These are phyloP conservation scores for Cepaea nemoralis DNA, from an alignment of 1,140 invertebrate species.

Conservation along the genomic window DNA sequence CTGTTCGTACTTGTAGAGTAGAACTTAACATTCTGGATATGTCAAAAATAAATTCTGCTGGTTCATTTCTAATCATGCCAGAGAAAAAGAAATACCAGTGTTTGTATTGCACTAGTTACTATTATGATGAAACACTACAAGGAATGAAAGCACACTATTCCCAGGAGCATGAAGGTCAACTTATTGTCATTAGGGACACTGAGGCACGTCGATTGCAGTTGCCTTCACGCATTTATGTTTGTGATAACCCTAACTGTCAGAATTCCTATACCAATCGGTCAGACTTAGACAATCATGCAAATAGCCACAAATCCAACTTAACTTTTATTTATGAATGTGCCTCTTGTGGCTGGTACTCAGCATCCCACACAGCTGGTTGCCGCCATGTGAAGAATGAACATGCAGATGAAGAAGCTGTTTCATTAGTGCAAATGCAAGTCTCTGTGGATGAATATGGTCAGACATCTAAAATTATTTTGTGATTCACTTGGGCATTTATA, in stretches of 20 bases:
- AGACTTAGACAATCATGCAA: constrained; percentile 22
- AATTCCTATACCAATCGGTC: not conserved
- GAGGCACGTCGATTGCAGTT: constrained; percentile 6
- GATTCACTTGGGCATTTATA: too few relatives aligned
- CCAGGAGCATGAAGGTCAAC: constrained; percentile 33
- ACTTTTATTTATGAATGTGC: constrained; percentile 34
- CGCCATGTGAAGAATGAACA: constrained; percentile 22
- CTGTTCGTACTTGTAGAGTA: constrained; percentile 16
- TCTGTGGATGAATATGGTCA: constrained; percentile 38
- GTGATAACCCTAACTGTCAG: constrained; percentile 34
- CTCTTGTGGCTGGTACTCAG: constrained; percentile 33
- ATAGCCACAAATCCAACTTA: constrained; percentile 10
- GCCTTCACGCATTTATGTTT: constrained; percentile 36
- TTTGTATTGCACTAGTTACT: constrained; percentile 33
- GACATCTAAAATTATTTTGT: constrained; percentile 34
- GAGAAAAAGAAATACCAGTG: constrained; percentile 34
- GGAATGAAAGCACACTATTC: constrained; percentile 37
- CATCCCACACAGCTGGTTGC: constrained; percentile 8
- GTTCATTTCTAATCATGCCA: not conserved
- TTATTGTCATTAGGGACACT: constrained; percentile 34
- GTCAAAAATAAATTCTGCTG: not conserved
- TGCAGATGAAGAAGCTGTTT: constrained; percentile 20
- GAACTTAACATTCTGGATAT: constrained; percentile 20
- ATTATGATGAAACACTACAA: constrained; percentile 9
- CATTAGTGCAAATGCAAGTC: constrained; percentile 32